Percentiles rank a stretch among this genome's conserved stretches.
Evolutionary conservation across 2,797 vertebrate genomes (phyloP).

Genomic region (Falco concolor): DNA sequence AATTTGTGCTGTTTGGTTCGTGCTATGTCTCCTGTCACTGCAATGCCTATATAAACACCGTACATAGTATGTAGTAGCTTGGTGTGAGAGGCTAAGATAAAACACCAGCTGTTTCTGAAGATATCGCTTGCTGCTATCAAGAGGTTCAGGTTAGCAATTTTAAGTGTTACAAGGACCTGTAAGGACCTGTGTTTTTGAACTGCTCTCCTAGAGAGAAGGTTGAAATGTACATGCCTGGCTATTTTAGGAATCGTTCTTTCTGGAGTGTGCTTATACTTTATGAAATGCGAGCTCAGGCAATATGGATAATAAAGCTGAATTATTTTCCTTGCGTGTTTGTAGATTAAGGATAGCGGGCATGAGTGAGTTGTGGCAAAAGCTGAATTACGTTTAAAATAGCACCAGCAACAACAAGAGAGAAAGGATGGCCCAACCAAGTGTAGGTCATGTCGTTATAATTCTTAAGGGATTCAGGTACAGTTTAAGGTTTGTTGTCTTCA

Average conservation of each 20-base stretch:
- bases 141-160: constrained; percentile 44
- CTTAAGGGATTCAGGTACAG: not conserved
- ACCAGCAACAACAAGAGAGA: not conserved
- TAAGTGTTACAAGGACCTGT: constrained; percentile 5
- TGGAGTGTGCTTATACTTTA: not conserved
- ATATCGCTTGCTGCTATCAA: not conserved
- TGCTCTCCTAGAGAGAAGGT: not conserved
- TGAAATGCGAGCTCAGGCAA: not conserved
- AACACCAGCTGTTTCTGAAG: constrained; percentile 47
- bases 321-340: not conserved
- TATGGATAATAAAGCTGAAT: constrained; percentile 23
- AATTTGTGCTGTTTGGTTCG: constrained; percentile 19
- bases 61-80: constrained; percentile 38
- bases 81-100: constrained; percentile 41
- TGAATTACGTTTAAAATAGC: not conserved
- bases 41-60: not conserved
- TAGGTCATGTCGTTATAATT: rapidly evolving
- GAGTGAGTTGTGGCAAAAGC: not conserved
- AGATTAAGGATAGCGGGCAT: not conserved
- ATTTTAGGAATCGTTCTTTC: constrained; percentile 25
- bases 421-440: not conserved
- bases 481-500: not conserved
- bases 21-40: constrained; percentile 19
- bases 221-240: not conserved
- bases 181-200: constrained; percentile 5